phyloP scores from a whole-genome alignment of 2,888 invertebrate genomes.

The Tenthredo livida region DNA sequence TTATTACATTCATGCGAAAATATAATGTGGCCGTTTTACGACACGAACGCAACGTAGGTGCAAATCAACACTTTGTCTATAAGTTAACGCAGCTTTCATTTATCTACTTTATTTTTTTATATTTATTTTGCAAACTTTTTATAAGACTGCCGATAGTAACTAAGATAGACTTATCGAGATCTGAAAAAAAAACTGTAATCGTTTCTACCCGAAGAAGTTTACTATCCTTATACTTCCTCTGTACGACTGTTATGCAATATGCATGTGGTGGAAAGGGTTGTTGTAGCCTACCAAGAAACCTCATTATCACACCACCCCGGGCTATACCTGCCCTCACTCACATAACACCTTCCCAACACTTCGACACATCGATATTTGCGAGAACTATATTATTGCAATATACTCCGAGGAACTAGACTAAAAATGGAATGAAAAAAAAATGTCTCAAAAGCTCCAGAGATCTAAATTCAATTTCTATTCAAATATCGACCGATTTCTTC shows the following conservation, averaged over 20 bases:
- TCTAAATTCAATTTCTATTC: not conserved
- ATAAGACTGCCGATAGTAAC: not conserved
- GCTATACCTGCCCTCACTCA: not conserved
- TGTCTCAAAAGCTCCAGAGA: not conserved
- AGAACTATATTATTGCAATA: too few species aligned
- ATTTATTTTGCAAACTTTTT: not conserved
- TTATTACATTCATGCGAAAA: not conserved
- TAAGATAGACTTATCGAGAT: not conserved
- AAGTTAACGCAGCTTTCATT: not conserved
- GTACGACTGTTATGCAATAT: not conserved
- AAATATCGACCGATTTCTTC: not conserved
- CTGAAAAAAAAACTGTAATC: not conserved
- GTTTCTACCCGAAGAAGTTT: not conserved
- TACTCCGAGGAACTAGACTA: not conserved
- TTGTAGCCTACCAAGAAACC: conserved; percentile 18
- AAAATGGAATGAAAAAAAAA: not conserved
- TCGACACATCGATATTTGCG: not conserved
- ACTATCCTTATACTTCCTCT: not conserved
- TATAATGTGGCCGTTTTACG: not conserved
- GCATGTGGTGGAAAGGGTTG: not conserved
- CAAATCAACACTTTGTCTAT: not conserved
- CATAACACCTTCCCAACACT: not conserved
- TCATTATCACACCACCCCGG: not conserved
- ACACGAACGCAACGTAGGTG: not conserved
- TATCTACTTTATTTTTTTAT: not conserved